Evolutionary conservation across 2,797 vertebrate genomes (phyloP).

Genomic region (Sebastes kiyomatsui): DNA sequence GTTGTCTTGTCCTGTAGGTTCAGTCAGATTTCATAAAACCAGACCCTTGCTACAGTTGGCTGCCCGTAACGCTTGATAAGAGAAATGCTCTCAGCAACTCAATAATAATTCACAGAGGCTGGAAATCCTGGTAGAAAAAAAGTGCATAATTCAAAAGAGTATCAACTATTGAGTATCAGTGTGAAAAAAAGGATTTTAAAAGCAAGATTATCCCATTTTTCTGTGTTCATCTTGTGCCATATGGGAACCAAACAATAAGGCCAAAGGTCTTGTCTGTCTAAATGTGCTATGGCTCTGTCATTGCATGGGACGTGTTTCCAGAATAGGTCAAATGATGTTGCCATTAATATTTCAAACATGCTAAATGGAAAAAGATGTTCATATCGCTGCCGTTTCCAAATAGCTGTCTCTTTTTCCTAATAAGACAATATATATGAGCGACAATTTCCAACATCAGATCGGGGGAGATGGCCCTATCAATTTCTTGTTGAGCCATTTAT

Average conservation of each 20-base stretch:
- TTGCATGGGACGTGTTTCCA: conserved; percentile 49
- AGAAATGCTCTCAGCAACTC: neutral
- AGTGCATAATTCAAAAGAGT: neutral
- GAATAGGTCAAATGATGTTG: conserved; percentile 87
- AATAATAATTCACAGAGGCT: neutral
- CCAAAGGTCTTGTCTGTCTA: conserved; percentile 62
- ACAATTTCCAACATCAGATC: conserved; percentile 86
- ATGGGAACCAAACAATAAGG: conserved; percentile 42
- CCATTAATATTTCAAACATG: conserved; percentile 90
- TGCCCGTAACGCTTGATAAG: neutral
- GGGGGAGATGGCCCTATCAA: conserved; percentile 85
- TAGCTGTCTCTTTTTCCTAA: conserved; percentile 86
- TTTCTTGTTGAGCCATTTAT: conserved; percentile 90
- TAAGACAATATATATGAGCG: conserved; percentile 88
- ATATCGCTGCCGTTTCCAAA: conserved; percentile 76
- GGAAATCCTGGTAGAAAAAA: neutral
- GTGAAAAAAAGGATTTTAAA: conserved; percentile 33
- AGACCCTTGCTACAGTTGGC: neutral
- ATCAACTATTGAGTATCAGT: neutral
- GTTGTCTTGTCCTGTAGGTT: neutral
- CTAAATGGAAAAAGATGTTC: conserved; percentile 89
- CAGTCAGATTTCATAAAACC: neutral
- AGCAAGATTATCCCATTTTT: conserved; percentile 29
- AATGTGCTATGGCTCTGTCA: conserved; percentile 58
- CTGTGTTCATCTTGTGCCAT: conserved; percentile 50